Evolutionary conservation across 2,888 invertebrate species (phyloP), one percentile per base, ranked within the genome.

Genomic region (Plagodis dolabraria): DNA sequence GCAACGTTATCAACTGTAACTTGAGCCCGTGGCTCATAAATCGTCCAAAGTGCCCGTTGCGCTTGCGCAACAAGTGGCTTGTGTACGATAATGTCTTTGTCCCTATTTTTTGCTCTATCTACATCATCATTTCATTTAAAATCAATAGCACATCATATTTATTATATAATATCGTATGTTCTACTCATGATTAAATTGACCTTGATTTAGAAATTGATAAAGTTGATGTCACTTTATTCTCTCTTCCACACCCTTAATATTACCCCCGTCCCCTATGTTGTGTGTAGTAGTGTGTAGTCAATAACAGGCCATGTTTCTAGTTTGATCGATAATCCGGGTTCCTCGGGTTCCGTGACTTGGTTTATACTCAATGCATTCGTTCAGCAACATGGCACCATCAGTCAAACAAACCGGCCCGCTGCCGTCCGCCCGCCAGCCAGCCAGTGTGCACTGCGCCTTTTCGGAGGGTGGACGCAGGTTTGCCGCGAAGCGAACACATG

Each of bases 1-100:
- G 69, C 82, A 82, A 79, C 84, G 83, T 89, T 90, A 92, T 90
- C 91, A 88, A 82, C 74, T 82, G 86, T 87, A 87, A 87, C 83
- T 80, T 74, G 80, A 88, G 84, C 81, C 77, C 77, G 77, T 76
- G 84, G 77, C 85, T 80, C 82, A 87, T 88, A 89, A 89, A 89
- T 88, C 86, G 77, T 81, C 77, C 75, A 79, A 85, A 87, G 80
- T 85, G 81, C 69, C 75, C 77, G 56, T 42, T 61, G 75, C 81
- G 76, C 82, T 90, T 89, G 85, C 87, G 87, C 86, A 90, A 90
- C 86, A 86, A 87, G 84, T 85, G 84, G 67, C 75, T 77, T 71
- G 72, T 64, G 71, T 74, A 75, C 72, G 78, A 82, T 84, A 85
- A 80, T 79, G 71, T 72, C 68, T 66, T 67, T 67, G 74, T 74